Conservation (phyloP, 2,797 vertebrate species). For the Hozukius guyotensis region DNA sequence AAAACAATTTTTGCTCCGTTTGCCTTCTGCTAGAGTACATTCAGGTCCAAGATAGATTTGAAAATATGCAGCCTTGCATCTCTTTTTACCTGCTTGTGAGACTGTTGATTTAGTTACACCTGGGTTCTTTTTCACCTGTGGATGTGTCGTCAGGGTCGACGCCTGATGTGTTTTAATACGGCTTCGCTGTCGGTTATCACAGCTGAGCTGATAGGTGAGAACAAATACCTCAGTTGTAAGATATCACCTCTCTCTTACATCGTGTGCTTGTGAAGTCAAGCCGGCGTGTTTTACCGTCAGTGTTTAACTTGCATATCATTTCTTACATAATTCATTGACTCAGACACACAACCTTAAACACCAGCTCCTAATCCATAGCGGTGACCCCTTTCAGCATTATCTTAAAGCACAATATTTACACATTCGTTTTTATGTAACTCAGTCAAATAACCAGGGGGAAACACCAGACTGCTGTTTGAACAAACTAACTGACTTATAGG, state of each 20-base stretch:
- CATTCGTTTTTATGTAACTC: constrained; percentile 6
- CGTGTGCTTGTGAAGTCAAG: background rate
- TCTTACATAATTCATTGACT: constrained; percentile 14
- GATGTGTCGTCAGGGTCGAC: background rate
- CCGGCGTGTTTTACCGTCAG: background rate
- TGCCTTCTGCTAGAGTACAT: background rate
- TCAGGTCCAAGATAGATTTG: background rate
- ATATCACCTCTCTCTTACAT: background rate
- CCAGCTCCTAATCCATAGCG: background rate
- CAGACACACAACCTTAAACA: background rate
- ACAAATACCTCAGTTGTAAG: background rate
- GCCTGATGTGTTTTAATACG: background rate
- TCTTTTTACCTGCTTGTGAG: background rate
- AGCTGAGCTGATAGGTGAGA: background rate
- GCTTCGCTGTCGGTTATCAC: background rate
- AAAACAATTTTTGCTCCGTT: background rate
- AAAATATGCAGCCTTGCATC: background rate
- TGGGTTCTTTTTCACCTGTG: background rate
- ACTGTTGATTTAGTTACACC: background rate
- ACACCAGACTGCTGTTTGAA: background rate
- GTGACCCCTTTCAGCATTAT: background rate
- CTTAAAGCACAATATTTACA: constrained; percentile 29
- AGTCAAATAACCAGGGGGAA: constrained; percentile 1
- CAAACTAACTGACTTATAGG: background rate
- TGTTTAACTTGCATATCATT: constrained; percentile 13